Base-by-base conservation (phyloP, 1,140 invertebrate species). In the Andrena cerasifolii region DNA sequence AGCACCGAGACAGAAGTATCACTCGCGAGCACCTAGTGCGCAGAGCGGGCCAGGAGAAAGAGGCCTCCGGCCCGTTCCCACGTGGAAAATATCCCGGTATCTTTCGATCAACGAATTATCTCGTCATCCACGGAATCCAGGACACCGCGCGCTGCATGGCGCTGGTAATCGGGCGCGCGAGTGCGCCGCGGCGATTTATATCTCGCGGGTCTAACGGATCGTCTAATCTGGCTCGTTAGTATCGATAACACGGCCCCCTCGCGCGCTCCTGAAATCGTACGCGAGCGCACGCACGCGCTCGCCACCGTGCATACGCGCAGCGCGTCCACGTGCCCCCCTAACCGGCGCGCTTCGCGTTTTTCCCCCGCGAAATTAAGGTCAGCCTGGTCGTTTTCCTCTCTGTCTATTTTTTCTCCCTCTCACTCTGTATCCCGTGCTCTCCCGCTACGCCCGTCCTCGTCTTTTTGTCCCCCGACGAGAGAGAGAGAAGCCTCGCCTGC, bases 211-310 rank as follows among this genome's bases (percentile, higher is more conserved):
- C 80, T 73, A 79, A 83, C 80, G 80, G 68, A 68, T 63, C 28
- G 59, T 71, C 75, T 79, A 75, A 84, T 84, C 80, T 47, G 18
- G 58, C 68, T 83, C 61, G 61, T 83, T 84, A 65, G 65, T 84
- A 83, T 79, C 77, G 82, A 72, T 62, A 70, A 36, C 82, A 82
- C 80, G 68, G 26, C 28, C 53, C 18, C 47, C 68, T 78, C 73
- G 61, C 80, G 71, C 71, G 59, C 53, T n/a, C n/a, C n/a, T n/a
- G 70, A 51, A 74, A 79, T 26, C 62, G 43, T 65, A 56, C 61
- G 66, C 12, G 51, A 12, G 45, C 18, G 63, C 63, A 61, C 65
- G 40, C 62, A 43, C n/a, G 40, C 33, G 36, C 16, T 40, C 63
- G 47, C 53, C n/a, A n/a, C n/a, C 54, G 56, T 24, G 51, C 26